Base-by-base conservation (phyloP, 1,140 invertebrate species). In the Leptinotarsa defecta region DNA sequence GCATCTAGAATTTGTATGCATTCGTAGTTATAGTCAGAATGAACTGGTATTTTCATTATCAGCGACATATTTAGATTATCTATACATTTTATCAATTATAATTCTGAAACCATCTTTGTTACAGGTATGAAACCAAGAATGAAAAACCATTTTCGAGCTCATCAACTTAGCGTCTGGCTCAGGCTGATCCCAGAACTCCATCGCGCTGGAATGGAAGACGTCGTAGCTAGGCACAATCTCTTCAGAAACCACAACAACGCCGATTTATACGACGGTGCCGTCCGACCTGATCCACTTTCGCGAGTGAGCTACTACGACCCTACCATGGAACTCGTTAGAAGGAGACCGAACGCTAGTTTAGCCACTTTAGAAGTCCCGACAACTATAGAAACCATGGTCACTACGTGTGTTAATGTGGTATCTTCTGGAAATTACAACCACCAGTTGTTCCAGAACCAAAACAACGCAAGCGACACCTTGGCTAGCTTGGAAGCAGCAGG, bases 121-220 rank as follows among this genome's bases (percentile, higher is more conserved):
- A 3, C 88, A 96, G 95, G 94, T 74, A 92, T 95, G 90, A 96
- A 95, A 86, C 94, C 94, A 2, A 91, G 93, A 81, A 91, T 96
- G 87, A 95, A 96, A 84, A 96, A 97, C 86, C 97, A 98, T 85
- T 98, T 96, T 86, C 89, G 96, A 24, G 95, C 95, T 15, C 95
- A 96, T 86, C 95, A 97, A 83, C 88, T 98, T 22, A 97, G 96
- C 4, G 95, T 98, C 65, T 98, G 97, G 97, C 86, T 96, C 15
- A 91, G 95, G 57, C 89, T 98, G 11, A 94, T 99, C 64, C 97
- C 97, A 0, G 95, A 97, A 85, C 89, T 98, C 17, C 96, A 98
- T 86, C 87, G 93, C 62, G 93, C 94, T 0, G 94, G 94, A 17
- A 95, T 95, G 92, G 93, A 95, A 80, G 94, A 95, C 85, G 94